Conservation (phyloP, 2,888 invertebrate genomes). For the Coenonympha glycerion region DNA sequence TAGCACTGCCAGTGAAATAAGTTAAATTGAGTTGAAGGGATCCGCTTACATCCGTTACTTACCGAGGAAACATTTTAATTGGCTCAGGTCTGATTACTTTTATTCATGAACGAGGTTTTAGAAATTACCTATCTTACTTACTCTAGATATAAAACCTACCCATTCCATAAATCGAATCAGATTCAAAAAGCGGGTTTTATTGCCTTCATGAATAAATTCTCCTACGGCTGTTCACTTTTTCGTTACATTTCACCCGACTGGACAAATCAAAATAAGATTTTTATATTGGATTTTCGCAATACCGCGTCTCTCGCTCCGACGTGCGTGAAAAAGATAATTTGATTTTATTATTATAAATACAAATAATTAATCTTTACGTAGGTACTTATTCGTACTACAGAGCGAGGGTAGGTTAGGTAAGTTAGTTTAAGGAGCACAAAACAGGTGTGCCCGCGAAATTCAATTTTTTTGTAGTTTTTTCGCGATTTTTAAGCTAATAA, state of each 20-base stretch:
- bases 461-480: too few species aligned
- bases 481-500: too few species aligned
- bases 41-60: too few species aligned
- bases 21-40: too few species aligned
- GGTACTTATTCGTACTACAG: too few species aligned
- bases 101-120: not conserved
- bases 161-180: not conserved
- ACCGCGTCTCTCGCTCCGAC: not conserved
- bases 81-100: not conserved
- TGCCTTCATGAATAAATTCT: conserved; percentile 16
- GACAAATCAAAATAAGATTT: conserved; percentile 4
- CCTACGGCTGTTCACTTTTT: not conserved
- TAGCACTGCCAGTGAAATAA: too few species aligned
- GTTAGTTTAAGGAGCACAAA: too few species aligned
- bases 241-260: not conserved
- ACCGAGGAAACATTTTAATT: too few species aligned
- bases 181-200: conserved; percentile 11
- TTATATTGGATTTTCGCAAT: conserved; percentile 4
- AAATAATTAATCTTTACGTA: too few species aligned
- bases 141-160: not conserved
- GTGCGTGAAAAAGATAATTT: not conserved
- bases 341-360: too few species aligned
- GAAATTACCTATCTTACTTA: not conserved
- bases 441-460: too few species aligned
- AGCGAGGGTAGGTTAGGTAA: too few species aligned